These are phyloP conservation scores for Sarcophaga subvicina DNA, from an alignment of 2,888 invertebrate species.

Conservation along the genomic window DNA sequence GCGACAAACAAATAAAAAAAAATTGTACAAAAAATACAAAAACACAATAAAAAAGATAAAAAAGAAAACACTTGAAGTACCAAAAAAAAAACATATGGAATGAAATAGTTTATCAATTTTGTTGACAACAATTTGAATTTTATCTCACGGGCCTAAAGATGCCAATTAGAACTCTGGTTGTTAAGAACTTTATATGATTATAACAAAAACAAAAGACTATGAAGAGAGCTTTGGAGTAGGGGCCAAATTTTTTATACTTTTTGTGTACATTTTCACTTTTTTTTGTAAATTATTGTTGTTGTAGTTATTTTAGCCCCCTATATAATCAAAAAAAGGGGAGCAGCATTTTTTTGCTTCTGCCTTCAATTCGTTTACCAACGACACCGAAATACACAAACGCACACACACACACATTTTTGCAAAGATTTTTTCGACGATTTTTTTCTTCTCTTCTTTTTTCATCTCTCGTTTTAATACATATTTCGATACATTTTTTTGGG, in stretches of 20 bases:
- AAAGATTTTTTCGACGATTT: constrained; percentile 47
- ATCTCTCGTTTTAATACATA: constrained; percentile 2
- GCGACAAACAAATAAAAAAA: constrained; percentile 25
- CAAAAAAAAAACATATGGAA: constrained; percentile 16
- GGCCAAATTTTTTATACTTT: constrained; percentile 11
- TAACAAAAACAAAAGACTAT: too few relatives aligned
- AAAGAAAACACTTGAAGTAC: background rate
- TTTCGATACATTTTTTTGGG: constrained; percentile 30
- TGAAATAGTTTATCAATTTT: background rate
- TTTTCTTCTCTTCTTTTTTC: constrained; percentile 3
- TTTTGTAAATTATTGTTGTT: constrained; percentile 13
- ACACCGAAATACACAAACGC: constrained; percentile 7
- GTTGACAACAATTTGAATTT: background rate
- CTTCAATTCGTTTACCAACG: constrained; percentile 41
- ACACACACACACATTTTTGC: constrained; percentile 47
- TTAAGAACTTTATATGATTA: too few relatives aligned
- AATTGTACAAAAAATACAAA: constrained; percentile 14
- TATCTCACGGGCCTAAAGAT: background rate
- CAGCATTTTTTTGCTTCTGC: constrained; percentile 28
- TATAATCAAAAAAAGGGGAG: constrained; percentile 54
- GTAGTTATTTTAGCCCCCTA: constrained; percentile 18
- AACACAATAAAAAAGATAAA: background rate
- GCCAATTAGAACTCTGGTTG: too few relatives aligned
- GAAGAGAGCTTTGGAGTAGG: too few relatives aligned
- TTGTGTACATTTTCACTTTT: constrained; percentile 37